Evolutionary conservation across 2,888 invertebrate species (phyloP).

Genomic region (Drosophila diplacantha): DNA sequence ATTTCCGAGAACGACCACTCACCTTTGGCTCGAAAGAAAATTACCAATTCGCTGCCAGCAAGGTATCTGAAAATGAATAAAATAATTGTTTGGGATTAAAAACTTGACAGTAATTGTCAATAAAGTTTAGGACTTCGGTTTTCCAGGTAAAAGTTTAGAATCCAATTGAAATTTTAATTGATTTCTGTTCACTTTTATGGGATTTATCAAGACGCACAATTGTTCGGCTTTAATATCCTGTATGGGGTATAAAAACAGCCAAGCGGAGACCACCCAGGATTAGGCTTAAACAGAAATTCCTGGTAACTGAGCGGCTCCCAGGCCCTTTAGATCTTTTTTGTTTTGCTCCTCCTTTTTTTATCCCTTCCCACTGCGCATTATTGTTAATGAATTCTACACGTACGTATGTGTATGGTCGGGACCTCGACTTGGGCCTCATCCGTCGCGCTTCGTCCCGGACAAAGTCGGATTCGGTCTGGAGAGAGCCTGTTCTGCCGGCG

Average conservation of each 20-base stretch:
- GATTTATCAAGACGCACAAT: not conserved
- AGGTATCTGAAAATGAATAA: constrained; percentile 8
- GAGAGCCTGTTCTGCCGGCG: constrained; percentile 54
- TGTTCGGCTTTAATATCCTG: constrained; percentile 8
- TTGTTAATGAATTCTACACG: constrained; percentile 70
- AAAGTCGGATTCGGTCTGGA: constrained; percentile 9
- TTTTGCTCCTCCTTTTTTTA: constrained; percentile 9
- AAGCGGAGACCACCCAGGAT: constrained; percentile 64
- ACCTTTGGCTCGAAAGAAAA: constrained; percentile 18
- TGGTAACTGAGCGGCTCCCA: constrained; percentile 42
- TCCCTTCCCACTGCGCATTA: constrained; percentile 49
- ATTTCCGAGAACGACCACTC: constrained; percentile 9
- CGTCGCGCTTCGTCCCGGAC: constrained; percentile 18
- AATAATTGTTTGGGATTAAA: not conserved
- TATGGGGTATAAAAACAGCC: constrained; percentile 23
- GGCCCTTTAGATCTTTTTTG: constrained; percentile 4
- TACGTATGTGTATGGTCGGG: constrained; percentile 26
- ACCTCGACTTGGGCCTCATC: constrained; percentile 23
- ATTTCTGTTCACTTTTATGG: not conserved
- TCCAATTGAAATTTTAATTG: constrained; percentile 8
- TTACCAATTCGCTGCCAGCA: constrained; percentile 4
- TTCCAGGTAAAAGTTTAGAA: not conserved
- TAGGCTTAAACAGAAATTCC: constrained; percentile 56
- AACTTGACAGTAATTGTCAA: not conserved
- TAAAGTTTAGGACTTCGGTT: not conserved